Evolutionary conservation across 2,888 invertebrate genomes (phyloP), one percentile per base, ranked within the genome.

Genomic region (Thysanoteuthis rhombus): DNA sequence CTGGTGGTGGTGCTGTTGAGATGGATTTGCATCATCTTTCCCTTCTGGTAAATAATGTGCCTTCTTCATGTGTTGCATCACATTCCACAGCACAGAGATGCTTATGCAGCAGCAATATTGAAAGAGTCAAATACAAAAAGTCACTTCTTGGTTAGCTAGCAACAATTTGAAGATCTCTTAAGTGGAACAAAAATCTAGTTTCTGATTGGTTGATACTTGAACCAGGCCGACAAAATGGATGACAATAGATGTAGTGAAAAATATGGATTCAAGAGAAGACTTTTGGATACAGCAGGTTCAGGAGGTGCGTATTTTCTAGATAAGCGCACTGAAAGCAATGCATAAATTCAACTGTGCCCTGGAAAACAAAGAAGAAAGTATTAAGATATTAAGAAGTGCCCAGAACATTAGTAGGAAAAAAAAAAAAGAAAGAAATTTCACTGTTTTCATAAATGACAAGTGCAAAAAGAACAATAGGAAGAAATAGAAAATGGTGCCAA

Each of bases 31-130:
- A 75, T 75, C 75, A 75, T 75, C 75, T 75, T 75, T 75, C 75
- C 75, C 75, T 75, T 75, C 75, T 75, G 75, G n/a, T n/a, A 75
- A 75, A 75, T 75, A 75, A 75, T 75, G 75, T 75, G 75, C 16
- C 75, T 75, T 75, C 75, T 75, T 75, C 75, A 75, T 75, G 75
- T 75, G 75, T 75, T 75, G 75, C 75, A 75, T 75, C 75, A 75
- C 75, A 75, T 75, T n/a, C n/a, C 75, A 75, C 75, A 75, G 75
- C 75, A 75, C 75, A 75, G 75, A 75, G 75, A 75, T 75, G 75
- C 75, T 75, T 75, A 12, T 75, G 75, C 75, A 75, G n/a, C 75
- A 75, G n/a, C n/a, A n/a, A 75, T 75, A 75, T n/a, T 75, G 32
- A n/a, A 75, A 75, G 8, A 22, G 75, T 75, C n/a, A n/a, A 75